Conservation (phyloP, 2,888 invertebrate genomes). For the Petrolisthes cinctipes region DNA sequence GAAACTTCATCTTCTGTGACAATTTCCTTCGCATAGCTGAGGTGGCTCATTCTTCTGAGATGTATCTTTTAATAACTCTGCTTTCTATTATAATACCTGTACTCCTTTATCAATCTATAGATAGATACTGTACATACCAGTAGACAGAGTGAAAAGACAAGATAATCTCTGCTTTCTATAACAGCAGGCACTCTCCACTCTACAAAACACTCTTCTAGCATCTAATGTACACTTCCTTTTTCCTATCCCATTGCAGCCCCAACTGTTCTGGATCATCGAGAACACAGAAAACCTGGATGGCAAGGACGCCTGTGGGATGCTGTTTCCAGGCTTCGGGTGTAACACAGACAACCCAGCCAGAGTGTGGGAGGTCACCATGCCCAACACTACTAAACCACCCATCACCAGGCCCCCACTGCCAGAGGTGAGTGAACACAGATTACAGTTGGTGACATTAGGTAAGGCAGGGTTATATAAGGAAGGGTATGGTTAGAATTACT, state of each 20-base stretch:
- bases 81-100: not conserved
- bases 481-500: no score
- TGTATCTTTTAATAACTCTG: no score
- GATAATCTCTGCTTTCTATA: not conserved
- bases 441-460: no score
- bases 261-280: conserved; percentile 39
- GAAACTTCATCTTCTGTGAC: conserved; percentile 87
- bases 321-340: conserved; percentile 91
- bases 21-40: conserved; percentile 76
- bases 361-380: conserved; percentile 91
- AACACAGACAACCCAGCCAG: conserved; percentile 90
- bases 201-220: not conserved
- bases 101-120: conserved; percentile 9
- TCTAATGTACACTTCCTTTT: no score
- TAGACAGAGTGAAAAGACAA: not conserved
- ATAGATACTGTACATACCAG: not conserved
- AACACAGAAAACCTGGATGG: conserved; percentile 76
- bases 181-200: not conserved
- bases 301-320: conserved; percentile 91
- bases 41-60: conserved; percentile 2
- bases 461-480: no score
- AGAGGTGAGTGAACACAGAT: conserved; percentile 70
- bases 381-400: conserved; percentile 87
- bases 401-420: conserved; percentile 77
- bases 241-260: conserved; percentile 23